Conservation (phyloP, 1,140 invertebrate genomes). For the Heliconius nattereri region DNA sequence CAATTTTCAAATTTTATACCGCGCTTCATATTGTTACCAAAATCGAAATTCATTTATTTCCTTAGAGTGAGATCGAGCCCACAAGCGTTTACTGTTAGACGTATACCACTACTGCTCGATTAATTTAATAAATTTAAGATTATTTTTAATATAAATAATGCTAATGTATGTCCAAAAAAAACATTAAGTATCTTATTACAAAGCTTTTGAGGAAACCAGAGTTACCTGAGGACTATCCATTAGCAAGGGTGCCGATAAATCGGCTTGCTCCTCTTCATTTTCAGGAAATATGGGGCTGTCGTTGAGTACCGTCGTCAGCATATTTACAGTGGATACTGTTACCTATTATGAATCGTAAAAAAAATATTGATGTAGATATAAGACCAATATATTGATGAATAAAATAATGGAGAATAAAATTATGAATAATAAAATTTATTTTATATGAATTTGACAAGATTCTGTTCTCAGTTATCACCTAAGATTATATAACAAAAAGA, state of each 20-base stretch:
- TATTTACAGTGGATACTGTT: conserved; percentile 94
- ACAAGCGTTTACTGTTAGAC: too few species aligned
- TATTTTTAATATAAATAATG: neutral
- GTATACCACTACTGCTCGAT: too few species aligned
- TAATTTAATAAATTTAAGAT: too few species aligned
- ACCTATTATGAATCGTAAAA: conserved; percentile 76
- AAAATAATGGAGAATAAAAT: too few species aligned
- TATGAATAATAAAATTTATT: neutral
- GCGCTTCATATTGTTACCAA: too few species aligned
- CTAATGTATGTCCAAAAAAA: neutral
- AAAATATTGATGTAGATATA: neutral
- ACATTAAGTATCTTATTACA: neutral
- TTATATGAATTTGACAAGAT: neutral
- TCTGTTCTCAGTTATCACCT: neutral
- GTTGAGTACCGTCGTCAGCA: conserved; percentile 94
- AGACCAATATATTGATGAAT: too few species aligned
- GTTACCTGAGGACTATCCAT: conserved; percentile 88
- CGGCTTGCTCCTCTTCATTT: conserved; percentile 87
- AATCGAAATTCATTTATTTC: too few species aligned
- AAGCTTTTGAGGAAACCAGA: neutral
- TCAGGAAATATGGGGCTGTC: conserved; percentile 93
- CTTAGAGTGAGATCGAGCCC: too few species aligned
- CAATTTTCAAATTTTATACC: too few species aligned
- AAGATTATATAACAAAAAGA: neutral
- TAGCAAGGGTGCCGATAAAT: conserved; percentile 85